Conservation (phyloP, 2,888 invertebrate species). For the Brenthis daphne region DNA sequence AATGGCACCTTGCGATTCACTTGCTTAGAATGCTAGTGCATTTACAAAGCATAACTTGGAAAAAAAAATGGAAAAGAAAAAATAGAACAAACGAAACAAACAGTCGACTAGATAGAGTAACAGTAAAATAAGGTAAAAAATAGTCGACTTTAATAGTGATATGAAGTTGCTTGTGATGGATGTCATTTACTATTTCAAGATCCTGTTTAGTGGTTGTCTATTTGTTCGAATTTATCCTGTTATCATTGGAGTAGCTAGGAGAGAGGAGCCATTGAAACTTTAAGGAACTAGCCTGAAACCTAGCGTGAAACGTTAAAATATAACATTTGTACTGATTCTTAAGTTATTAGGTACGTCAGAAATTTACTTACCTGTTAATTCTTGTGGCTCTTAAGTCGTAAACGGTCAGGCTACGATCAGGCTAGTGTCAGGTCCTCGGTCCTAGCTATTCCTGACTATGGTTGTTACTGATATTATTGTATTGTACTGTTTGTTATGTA, state of each 20-base stretch:
- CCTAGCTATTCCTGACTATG: slow-evolving; percentile 4
- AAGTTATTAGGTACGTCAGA: not conserved
- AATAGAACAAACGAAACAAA: slow-evolving; percentile 41
- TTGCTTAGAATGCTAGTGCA: slow-evolving; percentile 54
- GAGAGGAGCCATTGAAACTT: not conserved
- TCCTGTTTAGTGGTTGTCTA: slow-evolving; percentile 45
- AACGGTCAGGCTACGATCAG: not conserved
- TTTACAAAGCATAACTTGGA: slow-evolving; percentile 45
- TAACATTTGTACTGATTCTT: not conserved
- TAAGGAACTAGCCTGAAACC: not conserved
- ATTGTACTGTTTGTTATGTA: slow-evolving; percentile 30
- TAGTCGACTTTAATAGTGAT: slow-evolving; percentile 43
- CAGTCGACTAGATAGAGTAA: slow-evolving; percentile 48
- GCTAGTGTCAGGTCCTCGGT: not conserved
- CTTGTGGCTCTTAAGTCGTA: slow-evolving; percentile 1
- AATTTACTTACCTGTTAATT: slow-evolving; percentile 4
- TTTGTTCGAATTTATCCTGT: slow-evolving; percentile 17
- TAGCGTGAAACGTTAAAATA: no score
- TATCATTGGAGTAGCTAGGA: slow-evolving; percentile 5
- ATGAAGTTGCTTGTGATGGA: slow-evolving; percentile 42
- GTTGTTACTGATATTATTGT: slow-evolving; percentile 19
- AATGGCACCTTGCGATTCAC: slow-evolving; percentile 80
- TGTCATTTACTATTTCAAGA: slow-evolving; percentile 41
- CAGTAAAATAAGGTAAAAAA: slow-evolving; percentile 42
- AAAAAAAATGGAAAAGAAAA: slow-evolving; percentile 41